Conservation (phyloP, 2,888 invertebrate genomes). For the Bellardia pandia region DNA sequence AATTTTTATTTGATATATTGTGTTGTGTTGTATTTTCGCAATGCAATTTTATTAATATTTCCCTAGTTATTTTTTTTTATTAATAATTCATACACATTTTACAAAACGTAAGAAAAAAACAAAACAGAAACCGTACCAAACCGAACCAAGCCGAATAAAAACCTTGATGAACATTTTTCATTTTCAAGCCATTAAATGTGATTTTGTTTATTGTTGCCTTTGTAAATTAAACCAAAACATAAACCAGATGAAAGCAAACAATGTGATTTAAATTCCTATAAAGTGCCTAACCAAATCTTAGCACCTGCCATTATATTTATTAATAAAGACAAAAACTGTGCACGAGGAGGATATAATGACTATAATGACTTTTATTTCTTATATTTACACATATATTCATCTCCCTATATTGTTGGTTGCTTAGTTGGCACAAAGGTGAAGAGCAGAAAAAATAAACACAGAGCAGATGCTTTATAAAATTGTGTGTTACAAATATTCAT, state of each 20-base stretch:
- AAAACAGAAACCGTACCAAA: not conserved
- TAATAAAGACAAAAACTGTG: not conserved
- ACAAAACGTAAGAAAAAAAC: not conserved
- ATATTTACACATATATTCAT: slow-evolving; percentile 21
- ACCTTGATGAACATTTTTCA: slow-evolving; percentile 11
- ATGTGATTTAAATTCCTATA: slow-evolving; percentile 46
- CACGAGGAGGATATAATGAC: not conserved
- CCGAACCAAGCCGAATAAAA: slow-evolving; percentile 4
- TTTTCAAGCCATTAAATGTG: slow-evolving; percentile 14
- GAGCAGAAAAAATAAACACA: not conserved
- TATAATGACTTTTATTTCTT: not conserved
- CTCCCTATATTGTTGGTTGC: not conserved
- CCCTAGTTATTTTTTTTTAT: not conserved
- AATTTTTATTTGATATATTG: slow-evolving; percentile 39
- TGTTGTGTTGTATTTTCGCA: slow-evolving; percentile 3
- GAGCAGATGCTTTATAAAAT: slow-evolving; percentile 47
- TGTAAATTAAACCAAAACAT: slow-evolving; percentile 33
- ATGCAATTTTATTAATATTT: slow-evolving; percentile 35
- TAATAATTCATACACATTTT: slow-evolving; percentile 25
- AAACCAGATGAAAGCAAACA: slow-evolving; percentile 48
- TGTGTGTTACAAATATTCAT: slow-evolving; percentile 9
- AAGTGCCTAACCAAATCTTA: slow-evolving; percentile 32
- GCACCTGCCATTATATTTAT: slow-evolving; percentile 58
- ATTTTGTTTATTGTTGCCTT: slow-evolving; percentile 28
- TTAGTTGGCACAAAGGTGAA: not conserved